Evolutionary conservation across 2,797 vertebrate genomes (phyloP).

Genomic region (Eurystomus glaucurus): DNA sequence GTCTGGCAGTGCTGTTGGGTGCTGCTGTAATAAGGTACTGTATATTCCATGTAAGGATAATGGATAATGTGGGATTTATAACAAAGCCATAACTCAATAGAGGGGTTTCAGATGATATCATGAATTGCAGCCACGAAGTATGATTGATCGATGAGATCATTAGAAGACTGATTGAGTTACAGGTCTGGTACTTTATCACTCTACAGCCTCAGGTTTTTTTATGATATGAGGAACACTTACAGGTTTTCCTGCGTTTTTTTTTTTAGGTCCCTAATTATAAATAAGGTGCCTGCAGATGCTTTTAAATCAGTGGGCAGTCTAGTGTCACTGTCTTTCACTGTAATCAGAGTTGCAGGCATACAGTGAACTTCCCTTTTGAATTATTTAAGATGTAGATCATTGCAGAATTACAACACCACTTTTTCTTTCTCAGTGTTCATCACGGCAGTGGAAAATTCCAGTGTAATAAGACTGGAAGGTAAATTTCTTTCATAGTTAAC

Average conservation of each 20-base stretch:
- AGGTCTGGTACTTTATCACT: slow-evolving; percentile 56
- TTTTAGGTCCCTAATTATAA: slow-evolving; percentile 31
- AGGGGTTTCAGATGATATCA: slow-evolving; percentile 15
- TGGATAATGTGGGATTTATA: slow-evolving; percentile 51
- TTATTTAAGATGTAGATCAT: slow-evolving; percentile 59
- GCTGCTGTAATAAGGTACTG: slow-evolving; percentile 17
- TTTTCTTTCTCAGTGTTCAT: not conserved
- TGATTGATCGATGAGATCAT: slow-evolving; percentile 76
- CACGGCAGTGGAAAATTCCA: slow-evolving; percentile 57
- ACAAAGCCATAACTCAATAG: slow-evolving; percentile 65
- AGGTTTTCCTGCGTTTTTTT: slow-evolving; percentile 1
- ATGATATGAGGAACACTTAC: slow-evolving; percentile 36
- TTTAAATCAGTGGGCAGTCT: slow-evolving; percentile 52
- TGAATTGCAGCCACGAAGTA: not conserved
- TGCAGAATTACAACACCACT: slow-evolving; percentile 12
- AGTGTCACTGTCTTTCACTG: slow-evolving; percentile 33
- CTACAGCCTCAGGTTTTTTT: slow-evolving; percentile 1
- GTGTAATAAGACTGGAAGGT: not conserved
- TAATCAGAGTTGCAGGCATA: slow-evolving; percentile 59
- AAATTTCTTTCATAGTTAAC: slow-evolving; percentile 19
- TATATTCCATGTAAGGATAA: slow-evolving; percentile 36
- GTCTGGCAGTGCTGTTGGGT: not conserved
- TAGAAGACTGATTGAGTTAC: slow-evolving; percentile 66
- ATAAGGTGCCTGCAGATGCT: slow-evolving; percentile 19
- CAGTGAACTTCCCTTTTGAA: slow-evolving; percentile 55